A percentile compares a stretch with the other conserved stretches of the same genome.
These are phyloP conservation scores for Drosophila paranaensis DNA, from an alignment of 2,888 invertebrate genomes.

Conservation along the genomic window DNA sequence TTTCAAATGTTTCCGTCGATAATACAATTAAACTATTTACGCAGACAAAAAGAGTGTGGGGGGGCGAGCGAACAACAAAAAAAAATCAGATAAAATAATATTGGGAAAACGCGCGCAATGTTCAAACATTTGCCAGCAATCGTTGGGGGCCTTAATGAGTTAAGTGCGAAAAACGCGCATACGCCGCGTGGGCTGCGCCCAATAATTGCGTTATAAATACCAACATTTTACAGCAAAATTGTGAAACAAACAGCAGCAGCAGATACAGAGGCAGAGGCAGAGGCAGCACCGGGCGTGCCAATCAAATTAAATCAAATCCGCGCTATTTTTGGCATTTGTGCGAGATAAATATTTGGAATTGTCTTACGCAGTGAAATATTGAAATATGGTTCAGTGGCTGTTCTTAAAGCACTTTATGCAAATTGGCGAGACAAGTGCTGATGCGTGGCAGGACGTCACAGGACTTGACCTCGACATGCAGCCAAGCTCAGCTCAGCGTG, in stretches of 20 bases:
- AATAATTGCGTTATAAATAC: constrained; percentile 61
- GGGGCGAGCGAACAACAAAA: not conserved
- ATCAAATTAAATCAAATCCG: constrained; percentile 51
- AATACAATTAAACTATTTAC: constrained; percentile 62
- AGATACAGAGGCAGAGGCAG: too few species aligned
- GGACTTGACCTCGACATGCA: not conserved
- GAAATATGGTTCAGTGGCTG: constrained; percentile 15
- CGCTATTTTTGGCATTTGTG: constrained; percentile 32
- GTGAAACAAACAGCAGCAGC: constrained; percentile 22
- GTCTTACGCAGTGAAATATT: constrained; percentile 3
- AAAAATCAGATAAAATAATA: constrained; percentile 27
- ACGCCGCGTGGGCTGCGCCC: constrained; percentile 51
- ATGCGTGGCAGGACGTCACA: not conserved
- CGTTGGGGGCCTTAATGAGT: constrained; percentile 61
- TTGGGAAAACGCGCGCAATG: constrained; percentile 40
- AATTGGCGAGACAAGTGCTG: constrained; percentile 37
- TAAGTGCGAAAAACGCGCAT: constrained; percentile 73
- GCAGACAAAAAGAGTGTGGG: constrained; percentile 10
- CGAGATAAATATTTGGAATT: constrained; percentile 16
- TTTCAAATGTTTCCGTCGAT: constrained; percentile 44
- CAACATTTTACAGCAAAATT: constrained; percentile 58
- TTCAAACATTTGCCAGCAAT: constrained; percentile 44
- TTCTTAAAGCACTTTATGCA: constrained; percentile 54
- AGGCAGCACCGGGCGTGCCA: constrained; percentile 17
- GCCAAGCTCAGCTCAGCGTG: constrained; percentile 28